phyloP scores from a whole-genome alignment of 1,140 invertebrate genomes.

The Neodiprion lecontei region DNA sequence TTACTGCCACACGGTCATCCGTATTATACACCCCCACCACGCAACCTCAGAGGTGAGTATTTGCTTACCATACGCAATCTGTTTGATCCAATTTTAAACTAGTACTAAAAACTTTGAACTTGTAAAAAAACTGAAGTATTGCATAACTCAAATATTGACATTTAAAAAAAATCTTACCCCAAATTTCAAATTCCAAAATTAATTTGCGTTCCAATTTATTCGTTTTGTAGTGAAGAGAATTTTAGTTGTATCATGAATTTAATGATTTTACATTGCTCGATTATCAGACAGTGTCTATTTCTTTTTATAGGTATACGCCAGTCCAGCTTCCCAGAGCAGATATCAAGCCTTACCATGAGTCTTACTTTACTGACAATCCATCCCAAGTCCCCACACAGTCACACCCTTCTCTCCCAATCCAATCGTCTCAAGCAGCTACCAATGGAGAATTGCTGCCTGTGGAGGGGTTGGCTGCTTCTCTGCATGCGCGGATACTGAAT shows the following conservation, averaged over 20 bases:
- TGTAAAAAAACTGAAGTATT: too few species aligned
- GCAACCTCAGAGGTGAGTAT: slow-evolving; percentile 52
- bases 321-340: slow-evolving; percentile 71
- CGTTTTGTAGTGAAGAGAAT: too few species aligned
- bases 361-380: slow-evolving; percentile 72
- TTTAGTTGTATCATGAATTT: too few species aligned
- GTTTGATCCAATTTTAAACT: background rate
- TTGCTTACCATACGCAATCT: background rate
- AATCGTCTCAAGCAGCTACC: slow-evolving; percentile 43
- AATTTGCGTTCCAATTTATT: too few species aligned
- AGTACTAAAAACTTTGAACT: too few species aligned
- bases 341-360: slow-evolving; percentile 76
- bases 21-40: slow-evolving; percentile 57
- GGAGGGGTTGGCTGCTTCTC: slow-evolving; percentile 79
- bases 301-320: slow-evolving; percentile 61
- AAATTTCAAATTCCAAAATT: background rate
- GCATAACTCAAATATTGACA: too few species aligned
- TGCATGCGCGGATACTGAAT: slow-evolving; percentile 79
- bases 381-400: slow-evolving; percentile 48
- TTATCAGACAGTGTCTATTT: background rate
- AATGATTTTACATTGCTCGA: too few species aligned
- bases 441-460: slow-evolving; percentile 58
- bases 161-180: background rate
- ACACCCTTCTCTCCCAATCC: slow-evolving; percentile 53
- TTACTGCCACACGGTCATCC: slow-evolving; percentile 52